Base-by-base conservation (phyloP, 2,888 invertebrate species). In the Philhelius pedissequus region DNA sequence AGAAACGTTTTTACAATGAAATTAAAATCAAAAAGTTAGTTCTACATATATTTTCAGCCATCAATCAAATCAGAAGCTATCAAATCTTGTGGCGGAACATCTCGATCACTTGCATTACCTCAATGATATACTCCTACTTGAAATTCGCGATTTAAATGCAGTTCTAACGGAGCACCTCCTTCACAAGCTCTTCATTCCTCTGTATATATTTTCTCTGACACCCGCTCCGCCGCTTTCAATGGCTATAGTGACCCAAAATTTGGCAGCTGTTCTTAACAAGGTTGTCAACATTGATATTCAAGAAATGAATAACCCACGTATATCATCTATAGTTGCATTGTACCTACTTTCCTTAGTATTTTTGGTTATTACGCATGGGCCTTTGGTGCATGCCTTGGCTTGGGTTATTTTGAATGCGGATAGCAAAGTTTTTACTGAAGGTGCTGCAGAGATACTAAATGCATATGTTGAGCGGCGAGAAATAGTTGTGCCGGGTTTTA, bases 51-150 rank as follows among this genome's bases (percentile, higher is more conserved):
- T 40, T 64, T 80, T 35, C 30, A 83, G 98, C 91, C 97, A 98
- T 90, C 96, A 97, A 92, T 97, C 97, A 20, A 96, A 97, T 89
- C 96, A 96, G 88, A 95, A 97, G 88, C 93, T 99, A 60, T 95
- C 98, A 11, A 98, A 98, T 92, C 92, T 99, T 86, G 98, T 99
- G 2, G 99, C 98, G 0, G 99, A 99, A 92, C 99, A 99, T 91
- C 92, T 99, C 87, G 99, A 99, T 92, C 98, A 99, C 91, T 93
- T 99, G 13, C 99, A 99, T 92, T 99, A 99, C 91, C 93, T 99
- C 74, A 99, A 99, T 90, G 99, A 99, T 90, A 99, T 99, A 88
- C 93, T 99, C 20, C 95, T 97, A 89, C 93, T 99, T 75, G 95
- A 97, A 90, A 98, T 99, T 88, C 95, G 96, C 66, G 97, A 97